Evolutionary conservation across 1,140 invertebrate genomes (phyloP).

Genomic region (Melanaphis sacchari): DNA sequence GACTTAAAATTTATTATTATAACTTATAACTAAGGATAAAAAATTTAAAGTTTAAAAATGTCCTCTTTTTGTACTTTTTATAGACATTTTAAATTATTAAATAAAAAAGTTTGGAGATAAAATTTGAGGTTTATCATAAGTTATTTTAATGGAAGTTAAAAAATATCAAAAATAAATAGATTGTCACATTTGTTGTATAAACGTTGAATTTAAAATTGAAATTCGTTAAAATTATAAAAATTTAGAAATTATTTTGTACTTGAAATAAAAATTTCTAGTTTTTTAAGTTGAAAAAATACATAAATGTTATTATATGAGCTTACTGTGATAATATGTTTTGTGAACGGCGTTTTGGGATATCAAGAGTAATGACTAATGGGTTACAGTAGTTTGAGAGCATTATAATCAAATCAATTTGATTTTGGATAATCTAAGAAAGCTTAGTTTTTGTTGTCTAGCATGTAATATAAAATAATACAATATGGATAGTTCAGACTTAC

Average conservation of each 20-base stretch:
- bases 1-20: background rate
- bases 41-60: background rate
- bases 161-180: too few relatives aligned
- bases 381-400: background rate
- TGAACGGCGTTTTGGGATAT: background rate
- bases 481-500: background rate
- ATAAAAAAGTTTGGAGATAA: background rate
- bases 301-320: background rate
- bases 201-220: background rate
- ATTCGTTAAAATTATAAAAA: background rate
- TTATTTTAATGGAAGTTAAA: background rate
- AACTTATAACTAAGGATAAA: background rate
- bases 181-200: background rate
- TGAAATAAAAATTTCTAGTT: too few relatives aligned
- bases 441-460: background rate
- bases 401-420: background rate
- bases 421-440: background rate
- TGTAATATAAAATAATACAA: background rate
- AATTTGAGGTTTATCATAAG: background rate
- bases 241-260: too few relatives aligned
- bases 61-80: background rate
- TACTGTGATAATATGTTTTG: background rate
- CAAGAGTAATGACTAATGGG: background rate
- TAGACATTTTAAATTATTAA: background rate
- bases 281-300: background rate